phyloP scores from a whole-genome alignment of 2,888 invertebrate species.

The Dicyrtomina minuta region DNA sequence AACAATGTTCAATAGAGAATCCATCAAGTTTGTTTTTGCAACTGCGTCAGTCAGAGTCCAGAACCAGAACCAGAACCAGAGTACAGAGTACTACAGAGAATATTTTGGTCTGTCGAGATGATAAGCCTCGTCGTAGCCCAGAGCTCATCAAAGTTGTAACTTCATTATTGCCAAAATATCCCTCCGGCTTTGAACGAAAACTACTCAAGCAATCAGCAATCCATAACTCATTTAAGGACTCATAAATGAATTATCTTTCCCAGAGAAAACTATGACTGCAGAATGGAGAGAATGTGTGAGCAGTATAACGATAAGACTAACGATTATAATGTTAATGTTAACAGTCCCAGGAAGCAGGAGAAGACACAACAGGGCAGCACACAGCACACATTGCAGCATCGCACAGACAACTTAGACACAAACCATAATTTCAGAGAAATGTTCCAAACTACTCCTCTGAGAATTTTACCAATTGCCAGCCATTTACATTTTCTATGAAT shows the following conservation, averaged over 20 bases:
- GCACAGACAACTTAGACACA: not conserved
- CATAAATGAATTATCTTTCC: slow-evolving; percentile 23
- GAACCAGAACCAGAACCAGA: not conserved
- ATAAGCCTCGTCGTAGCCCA: not conserved
- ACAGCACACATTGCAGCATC: too few relatives aligned
- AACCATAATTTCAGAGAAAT: slow-evolving; percentile 10
- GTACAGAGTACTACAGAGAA: not conserved
- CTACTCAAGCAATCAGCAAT: slow-evolving; percentile 29
- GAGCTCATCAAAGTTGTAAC: slow-evolving; percentile 32
- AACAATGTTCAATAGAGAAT: slow-evolving; percentile 24
- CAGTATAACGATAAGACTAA: not conserved
- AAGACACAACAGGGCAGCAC: not conserved
- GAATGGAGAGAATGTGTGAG: not conserved
- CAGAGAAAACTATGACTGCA: too few relatives aligned
- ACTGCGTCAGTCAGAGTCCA: too few relatives aligned
- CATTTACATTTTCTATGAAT: not conserved
- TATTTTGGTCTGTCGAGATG: not conserved
- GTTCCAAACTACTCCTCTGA: slow-evolving; percentile 23
- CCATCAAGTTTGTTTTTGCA: slow-evolving; percentile 21
- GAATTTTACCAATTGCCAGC: slow-evolving; percentile 6
- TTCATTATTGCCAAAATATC: slow-evolving; percentile 33
- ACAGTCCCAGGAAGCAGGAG: not conserved
- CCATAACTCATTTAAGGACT: slow-evolving; percentile 28
- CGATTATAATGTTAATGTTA: not conserved
- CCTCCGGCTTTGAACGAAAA: slow-evolving; percentile 23